phyloP scores from a whole-genome alignment of 2,888 invertebrate genomes.

The Keiferia lycopersicella region DNA sequence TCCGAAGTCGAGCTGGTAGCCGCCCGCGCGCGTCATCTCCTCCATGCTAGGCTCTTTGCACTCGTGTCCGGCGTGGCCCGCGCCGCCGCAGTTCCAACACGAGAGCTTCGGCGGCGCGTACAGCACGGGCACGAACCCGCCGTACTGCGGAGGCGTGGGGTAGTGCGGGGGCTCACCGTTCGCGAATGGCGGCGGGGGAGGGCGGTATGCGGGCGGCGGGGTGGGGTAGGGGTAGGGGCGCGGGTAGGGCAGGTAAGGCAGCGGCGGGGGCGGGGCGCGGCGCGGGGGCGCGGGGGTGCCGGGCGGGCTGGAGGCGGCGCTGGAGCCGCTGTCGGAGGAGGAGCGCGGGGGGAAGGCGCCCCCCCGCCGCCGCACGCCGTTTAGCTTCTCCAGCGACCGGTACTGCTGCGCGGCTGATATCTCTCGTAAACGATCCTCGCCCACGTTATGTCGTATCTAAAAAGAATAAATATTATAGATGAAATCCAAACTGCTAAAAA shows the following conservation, averaged over 20 bases:
- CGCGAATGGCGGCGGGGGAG: slow-evolving; percentile 70
- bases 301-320: slow-evolving; percentile 68
- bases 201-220: slow-evolving; percentile 68
- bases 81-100: slow-evolving; percentile 96
- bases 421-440: slow-evolving; percentile 84
- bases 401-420: slow-evolving; percentile 78
- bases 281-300: slow-evolving; percentile 62
- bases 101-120: slow-evolving; percentile 85
- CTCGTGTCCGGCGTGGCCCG: slow-evolving; percentile 90
- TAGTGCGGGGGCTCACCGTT: slow-evolving; percentile 74
- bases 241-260: slow-evolving; percentile 63
- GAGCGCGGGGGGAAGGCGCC: slow-evolving; percentile 51
- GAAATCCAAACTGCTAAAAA: too few relatives aligned
- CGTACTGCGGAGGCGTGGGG: slow-evolving; percentile 69
- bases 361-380: slow-evolving; percentile 77
- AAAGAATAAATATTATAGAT: slow-evolving; percentile 23
- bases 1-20: slow-evolving; percentile 85
- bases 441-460: slow-evolving; percentile 83
- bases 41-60: slow-evolving; percentile 96
- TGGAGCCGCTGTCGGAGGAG: slow-evolving; percentile 73
- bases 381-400: slow-evolving; percentile 80
- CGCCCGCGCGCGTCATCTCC: slow-evolving; percentile 90
- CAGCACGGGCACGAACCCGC: slow-evolving; percentile 75
- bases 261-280: slow-evolving; percentile 49
- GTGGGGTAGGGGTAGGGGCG: slow-evolving; percentile 68